Conservation (phyloP, 2,797 vertebrate genomes). For the Novumbra hubbsi region DNA sequence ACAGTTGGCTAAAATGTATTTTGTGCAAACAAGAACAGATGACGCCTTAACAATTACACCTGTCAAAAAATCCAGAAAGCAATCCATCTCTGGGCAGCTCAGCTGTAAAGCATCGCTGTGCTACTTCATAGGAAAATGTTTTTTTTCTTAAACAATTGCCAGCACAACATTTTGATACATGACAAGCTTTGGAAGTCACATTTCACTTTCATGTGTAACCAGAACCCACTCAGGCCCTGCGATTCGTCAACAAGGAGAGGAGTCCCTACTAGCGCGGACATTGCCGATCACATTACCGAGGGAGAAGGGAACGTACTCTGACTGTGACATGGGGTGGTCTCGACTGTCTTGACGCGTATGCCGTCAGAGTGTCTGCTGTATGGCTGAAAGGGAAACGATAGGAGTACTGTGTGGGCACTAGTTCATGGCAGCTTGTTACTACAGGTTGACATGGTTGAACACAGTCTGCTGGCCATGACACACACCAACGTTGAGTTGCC, state of each 20-base stretch:
- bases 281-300: too few relatives aligned
- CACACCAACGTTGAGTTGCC: constrained; percentile 70
- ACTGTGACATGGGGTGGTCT: too few relatives aligned
- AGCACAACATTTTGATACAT: constrained; percentile 84
- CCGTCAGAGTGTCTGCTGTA: too few relatives aligned
- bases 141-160: constrained; percentile 83
- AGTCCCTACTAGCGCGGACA: not conserved
- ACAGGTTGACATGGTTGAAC: constrained; percentile 56
- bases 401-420: not conserved
- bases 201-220: constrained; percentile 79
- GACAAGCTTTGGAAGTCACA: constrained; percentile 81
- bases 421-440: not conserved
- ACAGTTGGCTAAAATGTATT: constrained; percentile 98
- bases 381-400: constrained; percentile 7
- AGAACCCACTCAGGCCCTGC: constrained; percentile 77
- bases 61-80: constrained; percentile 99
- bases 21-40: constrained; percentile 99
- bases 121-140: constrained; percentile 98
- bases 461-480: constrained; percentile 68
- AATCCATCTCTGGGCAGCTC: constrained; percentile 97
- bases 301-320: not conserved
- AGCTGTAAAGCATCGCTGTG: constrained; percentile 82
- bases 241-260: constrained; percentile 72
- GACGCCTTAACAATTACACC: constrained; percentile 99
- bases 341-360: not conserved